Evolutionary conservation across 2,113 vertebrate genomes (phyloP).

Genomic region (Sisor rabdophorus): DNA sequence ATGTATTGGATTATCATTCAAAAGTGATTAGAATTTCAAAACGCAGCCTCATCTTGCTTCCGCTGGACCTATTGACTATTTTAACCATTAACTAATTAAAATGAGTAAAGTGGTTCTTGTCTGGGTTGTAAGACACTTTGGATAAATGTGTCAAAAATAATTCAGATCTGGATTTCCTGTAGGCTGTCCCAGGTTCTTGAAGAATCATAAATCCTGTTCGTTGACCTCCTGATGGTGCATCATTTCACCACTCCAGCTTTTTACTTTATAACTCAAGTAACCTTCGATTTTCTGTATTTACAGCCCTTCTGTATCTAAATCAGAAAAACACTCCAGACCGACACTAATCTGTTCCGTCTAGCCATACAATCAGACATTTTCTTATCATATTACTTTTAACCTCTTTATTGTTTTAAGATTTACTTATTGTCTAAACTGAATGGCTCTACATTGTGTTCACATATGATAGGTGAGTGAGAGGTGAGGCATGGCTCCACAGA

Average conservation of each 20-base stretch:
- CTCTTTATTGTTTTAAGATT: constrained; percentile 27
- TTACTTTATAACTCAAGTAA: not conserved
- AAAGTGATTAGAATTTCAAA: not conserved
- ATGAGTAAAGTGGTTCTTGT: not conserved
- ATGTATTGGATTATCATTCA: not conserved
- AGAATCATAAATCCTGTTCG: not conserved
- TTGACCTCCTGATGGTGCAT: not conserved
- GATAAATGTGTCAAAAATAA: not conserved
- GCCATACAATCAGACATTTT: not conserved
- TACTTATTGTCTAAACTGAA: constrained; percentile 12
- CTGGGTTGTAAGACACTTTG: not conserved
- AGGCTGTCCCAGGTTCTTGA: not conserved
- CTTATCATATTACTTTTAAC: constrained; percentile 24
- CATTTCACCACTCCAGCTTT: not conserved
- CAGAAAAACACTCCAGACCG: not conserved
- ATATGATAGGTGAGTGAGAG: constrained; percentile 42
- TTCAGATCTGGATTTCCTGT: not conserved
- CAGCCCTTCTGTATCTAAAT: not conserved
- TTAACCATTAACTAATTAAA: not conserved
- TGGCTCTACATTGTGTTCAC: constrained; percentile 36
- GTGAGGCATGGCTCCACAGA: constrained; percentile 42
- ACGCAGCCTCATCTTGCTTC: not conserved
- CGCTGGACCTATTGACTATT: not conserved
- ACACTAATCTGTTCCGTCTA: not conserved
- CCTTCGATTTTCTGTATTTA: not conserved